Conservation (phyloP, 2,797 vertebrate species). For the Nannoperca australis region DNA sequence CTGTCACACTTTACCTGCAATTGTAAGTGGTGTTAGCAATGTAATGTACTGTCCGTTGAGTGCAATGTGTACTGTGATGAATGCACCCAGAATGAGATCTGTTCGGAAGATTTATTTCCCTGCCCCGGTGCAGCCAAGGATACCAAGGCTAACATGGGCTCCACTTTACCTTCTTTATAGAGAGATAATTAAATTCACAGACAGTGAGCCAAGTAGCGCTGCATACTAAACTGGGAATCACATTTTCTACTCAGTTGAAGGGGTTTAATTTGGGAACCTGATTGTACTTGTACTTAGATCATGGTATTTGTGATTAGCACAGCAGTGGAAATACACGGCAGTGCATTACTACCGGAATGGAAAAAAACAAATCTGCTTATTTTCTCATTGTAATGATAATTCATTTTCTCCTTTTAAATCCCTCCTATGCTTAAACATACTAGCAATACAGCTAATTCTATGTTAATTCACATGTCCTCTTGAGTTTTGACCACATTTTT, state of each 20-base stretch:
- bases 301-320: slow-evolving; percentile 46
- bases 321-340: slow-evolving; percentile 7
- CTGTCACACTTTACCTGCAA: slow-evolving; percentile 39
- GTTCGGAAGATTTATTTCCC: slow-evolving; percentile 69
- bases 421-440: neutral
- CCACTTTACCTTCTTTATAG: slow-evolving; percentile 66
- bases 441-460: neutral
- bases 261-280: slow-evolving; percentile 43
- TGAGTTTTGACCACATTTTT: neutral
- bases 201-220: slow-evolving; percentile 48
- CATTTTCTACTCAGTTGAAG: slow-evolving; percentile 46
- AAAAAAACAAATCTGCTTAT: slow-evolving; percentile 10
- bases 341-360: neutral
- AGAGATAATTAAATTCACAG: slow-evolving; percentile 74
- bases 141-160: slow-evolving; percentile 58
- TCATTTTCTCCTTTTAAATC: neutral
- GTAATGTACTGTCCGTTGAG: slow-evolving; percentile 61
- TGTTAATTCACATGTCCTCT: no score
- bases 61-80: slow-evolving; percentile 51
- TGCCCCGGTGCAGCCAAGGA: slow-evolving; percentile 59
- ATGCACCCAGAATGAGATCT: slow-evolving; percentile 63
- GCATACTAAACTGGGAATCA: slow-evolving; percentile 58
- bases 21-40: slow-evolving; percentile 57
- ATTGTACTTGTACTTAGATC: slow-evolving; percentile 44
- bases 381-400: neutral